Percentiles rank a stretch among this genome's conserved stretches.
phyloP scores from a whole-genome alignment of 2,888 invertebrate species.

The Heteropelma amictum region DNA sequence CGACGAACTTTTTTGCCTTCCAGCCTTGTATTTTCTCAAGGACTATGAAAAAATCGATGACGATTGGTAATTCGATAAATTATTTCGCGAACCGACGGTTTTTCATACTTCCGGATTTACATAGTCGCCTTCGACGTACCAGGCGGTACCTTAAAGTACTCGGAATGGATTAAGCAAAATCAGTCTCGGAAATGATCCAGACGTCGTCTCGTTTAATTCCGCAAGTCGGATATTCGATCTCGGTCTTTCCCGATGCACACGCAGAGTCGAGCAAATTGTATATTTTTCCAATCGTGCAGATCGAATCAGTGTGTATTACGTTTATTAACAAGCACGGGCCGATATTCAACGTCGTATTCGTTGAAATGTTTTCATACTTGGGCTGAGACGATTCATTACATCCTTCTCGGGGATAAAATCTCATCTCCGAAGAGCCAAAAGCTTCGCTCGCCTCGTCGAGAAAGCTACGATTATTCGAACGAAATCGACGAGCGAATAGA shows the following conservation, averaged over 20 bases:
- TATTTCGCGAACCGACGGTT: neutral
- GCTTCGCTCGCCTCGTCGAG: too few species aligned
- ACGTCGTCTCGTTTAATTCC: constrained; percentile 13
- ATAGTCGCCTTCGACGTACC: neutral
- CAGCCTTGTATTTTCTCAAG: too few species aligned
- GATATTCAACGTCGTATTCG: neutral
- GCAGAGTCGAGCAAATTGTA: neutral
- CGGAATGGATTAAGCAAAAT: constrained; percentile 28
- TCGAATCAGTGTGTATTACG: neutral
- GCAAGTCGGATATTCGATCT: constrained; percentile 21
- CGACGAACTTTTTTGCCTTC: too few species aligned
- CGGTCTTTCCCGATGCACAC: neutral
- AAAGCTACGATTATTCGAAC: too few species aligned
- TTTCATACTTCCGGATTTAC: too few species aligned
- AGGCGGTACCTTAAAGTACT: constrained; percentile 26
- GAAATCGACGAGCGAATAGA: too few species aligned
- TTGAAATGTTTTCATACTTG: too few species aligned
- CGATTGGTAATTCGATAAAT: too few species aligned
- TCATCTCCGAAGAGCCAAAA: too few species aligned
- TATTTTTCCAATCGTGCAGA: neutral
- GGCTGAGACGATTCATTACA: too few species aligned
- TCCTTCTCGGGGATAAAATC: too few species aligned
- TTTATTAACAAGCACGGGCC: neutral
- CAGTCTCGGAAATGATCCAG: constrained; percentile 47
- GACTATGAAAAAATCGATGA: too few species aligned